Percentiles rank a stretch among this genome's conserved stretches.
Evolutionary conservation across 2,113 vertebrate species (phyloP).

Genomic region (Microcebus tavaratra): DNA sequence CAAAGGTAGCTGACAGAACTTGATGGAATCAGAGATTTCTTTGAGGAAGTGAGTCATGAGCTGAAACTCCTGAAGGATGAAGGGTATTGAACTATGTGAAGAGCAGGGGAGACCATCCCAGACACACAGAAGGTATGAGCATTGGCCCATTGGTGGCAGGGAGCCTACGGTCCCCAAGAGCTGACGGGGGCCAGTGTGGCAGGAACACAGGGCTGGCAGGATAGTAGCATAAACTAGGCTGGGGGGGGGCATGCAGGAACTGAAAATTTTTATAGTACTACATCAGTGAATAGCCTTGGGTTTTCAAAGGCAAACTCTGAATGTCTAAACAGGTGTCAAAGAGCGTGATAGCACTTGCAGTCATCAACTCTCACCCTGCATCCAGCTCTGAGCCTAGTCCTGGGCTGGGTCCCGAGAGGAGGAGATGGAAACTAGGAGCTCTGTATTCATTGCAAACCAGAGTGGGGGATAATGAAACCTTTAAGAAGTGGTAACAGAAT

Average conservation of each 20-base stretch:
- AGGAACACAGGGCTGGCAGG: not conserved
- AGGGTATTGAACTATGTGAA: not conserved
- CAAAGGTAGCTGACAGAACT: not conserved
- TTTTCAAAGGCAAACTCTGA: not conserved
- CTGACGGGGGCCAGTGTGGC: not conserved
- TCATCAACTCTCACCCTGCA: rapidly evolving
- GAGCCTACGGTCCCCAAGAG: not conserved
- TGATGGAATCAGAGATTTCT: not conserved
- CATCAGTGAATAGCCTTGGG: not conserved
- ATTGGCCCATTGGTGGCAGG: too few relatives aligned
- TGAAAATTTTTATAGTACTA: not conserved
- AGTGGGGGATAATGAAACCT: conserved; percentile 7
- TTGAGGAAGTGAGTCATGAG: not conserved
- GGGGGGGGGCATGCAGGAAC: rapidly evolving
- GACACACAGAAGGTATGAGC: not conserved
- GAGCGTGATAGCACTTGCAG: too few relatives aligned
- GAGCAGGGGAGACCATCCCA: not conserved
- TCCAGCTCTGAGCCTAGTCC: not conserved
- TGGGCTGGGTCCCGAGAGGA: not conserved
- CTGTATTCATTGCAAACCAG: not conserved
- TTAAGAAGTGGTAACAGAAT: conserved; percentile 26
- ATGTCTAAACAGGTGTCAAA: not conserved
- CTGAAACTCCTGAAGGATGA: not conserved
- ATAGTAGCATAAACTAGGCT: not conserved
- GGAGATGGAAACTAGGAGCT: not conserved